These are phyloP conservation scores for Hyla sarda DNA, from an alignment of 2,113 vertebrate species.

Conservation along the genomic window DNA sequence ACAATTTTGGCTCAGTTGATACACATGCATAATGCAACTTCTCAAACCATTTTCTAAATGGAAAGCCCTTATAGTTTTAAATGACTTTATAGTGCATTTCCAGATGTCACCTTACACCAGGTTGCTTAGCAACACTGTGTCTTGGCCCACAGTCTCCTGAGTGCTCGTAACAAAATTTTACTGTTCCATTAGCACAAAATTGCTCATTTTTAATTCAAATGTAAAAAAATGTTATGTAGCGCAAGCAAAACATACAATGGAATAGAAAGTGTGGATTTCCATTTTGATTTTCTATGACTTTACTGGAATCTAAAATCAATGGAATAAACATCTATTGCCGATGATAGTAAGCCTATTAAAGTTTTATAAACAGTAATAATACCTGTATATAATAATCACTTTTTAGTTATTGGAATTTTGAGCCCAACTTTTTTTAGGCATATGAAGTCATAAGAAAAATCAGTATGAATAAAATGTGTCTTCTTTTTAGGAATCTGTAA, in stretches of 20 bases:
- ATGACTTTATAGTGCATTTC: slow-evolving; percentile 56
- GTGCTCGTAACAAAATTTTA: slow-evolving; percentile 53
- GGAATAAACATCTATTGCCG: not conserved
- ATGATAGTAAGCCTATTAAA: no score
- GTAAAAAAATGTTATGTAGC: slow-evolving; percentile 35
- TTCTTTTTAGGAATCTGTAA: no score
- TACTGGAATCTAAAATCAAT: not conserved
- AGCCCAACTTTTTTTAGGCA: no score
- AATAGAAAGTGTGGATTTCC: slow-evolving; percentile 21
- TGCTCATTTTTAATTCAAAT: slow-evolving; percentile 60
- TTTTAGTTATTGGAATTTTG: no score
- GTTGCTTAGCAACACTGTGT: slow-evolving; percentile 53
- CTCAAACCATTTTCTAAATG: slow-evolving; percentile 57
- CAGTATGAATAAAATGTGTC: no score
- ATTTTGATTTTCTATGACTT: not conserved
- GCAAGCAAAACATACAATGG: slow-evolving; percentile 44
- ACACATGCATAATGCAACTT: slow-evolving; percentile 58
- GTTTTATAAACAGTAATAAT: no score
- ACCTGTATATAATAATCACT: no score
- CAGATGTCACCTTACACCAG: slow-evolving; percentile 48
- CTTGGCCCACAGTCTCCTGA: slow-evolving; percentile 35
- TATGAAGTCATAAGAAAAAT: no score
- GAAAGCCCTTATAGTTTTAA: slow-evolving; percentile 50
- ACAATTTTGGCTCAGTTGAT: slow-evolving; percentile 55
- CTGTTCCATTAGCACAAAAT: slow-evolving; percentile 56